Percentiles rank a stretch among this genome's conserved stretches.
phyloP scores from a whole-genome alignment of 2,113 vertebrate species.

The Pycnonotus jocosus region DNA sequence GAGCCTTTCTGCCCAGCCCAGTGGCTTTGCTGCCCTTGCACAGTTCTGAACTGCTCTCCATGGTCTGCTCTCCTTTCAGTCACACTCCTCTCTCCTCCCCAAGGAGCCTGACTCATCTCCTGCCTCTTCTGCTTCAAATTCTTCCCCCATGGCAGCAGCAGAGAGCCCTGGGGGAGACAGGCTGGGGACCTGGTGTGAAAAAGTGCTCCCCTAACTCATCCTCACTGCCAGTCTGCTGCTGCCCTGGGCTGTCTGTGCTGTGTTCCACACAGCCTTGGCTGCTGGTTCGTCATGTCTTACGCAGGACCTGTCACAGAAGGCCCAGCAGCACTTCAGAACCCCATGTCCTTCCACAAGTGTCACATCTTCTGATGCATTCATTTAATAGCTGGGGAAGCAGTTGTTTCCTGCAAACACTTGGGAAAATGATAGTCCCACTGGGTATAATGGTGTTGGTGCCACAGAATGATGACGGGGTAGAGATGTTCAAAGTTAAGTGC shows the following conservation, averaged over 20 bases:
- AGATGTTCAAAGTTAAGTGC: background rate
- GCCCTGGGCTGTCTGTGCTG: background rate
- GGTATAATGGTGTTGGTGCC: background rate
- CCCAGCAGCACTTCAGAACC: fast-evolving
- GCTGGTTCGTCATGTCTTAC: fast-evolving
- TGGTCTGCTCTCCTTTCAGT: background rate
- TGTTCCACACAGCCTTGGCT: fast-evolving
- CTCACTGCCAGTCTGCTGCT: background rate
- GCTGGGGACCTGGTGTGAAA: background rate
- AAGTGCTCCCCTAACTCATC: fast-evolving
- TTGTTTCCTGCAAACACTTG: background rate
- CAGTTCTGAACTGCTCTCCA: background rate
- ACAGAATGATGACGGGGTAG: background rate
- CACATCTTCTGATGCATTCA: fast-evolving
- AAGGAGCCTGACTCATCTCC: background rate
- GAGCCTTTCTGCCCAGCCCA: background rate
- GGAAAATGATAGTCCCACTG: background rate
- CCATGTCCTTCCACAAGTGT: fast-evolving
- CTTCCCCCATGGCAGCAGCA: background rate
- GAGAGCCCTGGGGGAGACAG: background rate
- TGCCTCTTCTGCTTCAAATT: background rate
- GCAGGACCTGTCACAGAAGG: background rate
- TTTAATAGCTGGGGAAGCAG: background rate
- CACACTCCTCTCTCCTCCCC: background rate
- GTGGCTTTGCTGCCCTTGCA: background rate